Evolutionary conservation across 2,113 vertebrate genomes (phyloP).

Genomic region (Pangasianodon hypophthalmus): DNA sequence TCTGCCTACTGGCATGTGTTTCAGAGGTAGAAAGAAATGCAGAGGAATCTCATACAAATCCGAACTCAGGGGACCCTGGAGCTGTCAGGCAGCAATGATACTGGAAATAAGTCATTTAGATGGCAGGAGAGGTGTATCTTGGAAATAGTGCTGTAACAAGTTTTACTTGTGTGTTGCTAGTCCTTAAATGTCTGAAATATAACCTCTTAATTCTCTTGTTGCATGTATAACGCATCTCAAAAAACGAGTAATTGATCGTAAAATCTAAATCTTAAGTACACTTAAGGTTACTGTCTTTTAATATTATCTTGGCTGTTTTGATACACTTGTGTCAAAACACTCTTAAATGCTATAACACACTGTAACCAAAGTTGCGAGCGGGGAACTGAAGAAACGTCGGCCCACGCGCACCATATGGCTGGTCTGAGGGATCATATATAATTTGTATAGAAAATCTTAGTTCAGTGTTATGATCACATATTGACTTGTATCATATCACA

Average conservation of each 20-base stretch:
- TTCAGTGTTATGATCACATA: background rate
- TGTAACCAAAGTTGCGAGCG: too few relatives aligned
- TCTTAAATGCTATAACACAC: too few relatives aligned
- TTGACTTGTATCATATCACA: background rate
- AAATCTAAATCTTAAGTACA: too few relatives aligned
- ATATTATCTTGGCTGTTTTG: background rate
- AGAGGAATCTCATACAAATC: background rate
- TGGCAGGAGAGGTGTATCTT: background rate
- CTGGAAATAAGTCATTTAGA: background rate
- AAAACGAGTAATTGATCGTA: too few relatives aligned
- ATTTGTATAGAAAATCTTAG: background rate
- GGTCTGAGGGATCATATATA: background rate
- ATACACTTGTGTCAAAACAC: too few relatives aligned
- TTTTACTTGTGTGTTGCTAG: too few relatives aligned
- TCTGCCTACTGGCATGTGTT: too few relatives aligned
- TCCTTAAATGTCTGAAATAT: background rate
- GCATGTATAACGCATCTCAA: too few relatives aligned
- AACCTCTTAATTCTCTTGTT: too few relatives aligned
- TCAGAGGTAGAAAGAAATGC: too few relatives aligned
- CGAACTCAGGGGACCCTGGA: background rate
- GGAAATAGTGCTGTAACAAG: background rate
- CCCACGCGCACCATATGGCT: background rate
- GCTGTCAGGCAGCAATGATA: background rate
- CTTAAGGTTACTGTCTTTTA: background rate
- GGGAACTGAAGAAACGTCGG: background rate